Evolutionary conservation across 2,113 vertebrate species (phyloP).

Genomic region (Xenopus laevis): DNA sequence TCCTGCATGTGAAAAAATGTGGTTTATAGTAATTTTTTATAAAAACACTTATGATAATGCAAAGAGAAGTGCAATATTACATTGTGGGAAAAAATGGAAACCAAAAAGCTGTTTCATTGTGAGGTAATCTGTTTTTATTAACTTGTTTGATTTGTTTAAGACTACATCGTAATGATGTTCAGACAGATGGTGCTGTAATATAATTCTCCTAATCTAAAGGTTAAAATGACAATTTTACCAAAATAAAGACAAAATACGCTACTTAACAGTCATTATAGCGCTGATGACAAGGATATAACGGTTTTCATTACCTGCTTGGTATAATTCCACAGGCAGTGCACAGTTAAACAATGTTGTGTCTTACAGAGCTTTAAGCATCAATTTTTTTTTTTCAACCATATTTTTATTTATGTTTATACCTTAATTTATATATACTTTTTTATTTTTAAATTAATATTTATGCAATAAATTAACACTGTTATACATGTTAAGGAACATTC

Average conservation of each 20-base stretch:
- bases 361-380: slow-evolving; percentile 18
- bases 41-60: too few species aligned
- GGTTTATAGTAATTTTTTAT: too few species aligned
- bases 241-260: slow-evolving; percentile 47
- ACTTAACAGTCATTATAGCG: slow-evolving; percentile 44
- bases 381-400: neutral
- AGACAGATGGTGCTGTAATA: slow-evolving; percentile 41
- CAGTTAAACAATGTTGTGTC: slow-evolving; percentile 27
- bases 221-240: slow-evolving; percentile 48
- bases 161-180: slow-evolving; percentile 37
- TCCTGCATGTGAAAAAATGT: too few species aligned
- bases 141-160: slow-evolving; percentile 46
- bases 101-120: slow-evolving; percentile 34
- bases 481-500: too few species aligned
- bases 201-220: slow-evolving; percentile 49
- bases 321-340: slow-evolving; percentile 36
- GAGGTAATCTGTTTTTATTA: slow-evolving; percentile 45
- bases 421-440: too few species aligned
- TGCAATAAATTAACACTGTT: too few species aligned
- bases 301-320: slow-evolving; percentile 35
- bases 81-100: slow-evolving; percentile 20
- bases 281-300: slow-evolving; percentile 41
- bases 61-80: slow-evolving; percentile 7
- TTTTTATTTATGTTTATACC: too few species aligned
- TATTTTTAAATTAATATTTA: too few species aligned